phyloP scores from a whole-genome alignment of 92 coral and sea anemone genomes.

The Zoanthus sociatus region DNA sequence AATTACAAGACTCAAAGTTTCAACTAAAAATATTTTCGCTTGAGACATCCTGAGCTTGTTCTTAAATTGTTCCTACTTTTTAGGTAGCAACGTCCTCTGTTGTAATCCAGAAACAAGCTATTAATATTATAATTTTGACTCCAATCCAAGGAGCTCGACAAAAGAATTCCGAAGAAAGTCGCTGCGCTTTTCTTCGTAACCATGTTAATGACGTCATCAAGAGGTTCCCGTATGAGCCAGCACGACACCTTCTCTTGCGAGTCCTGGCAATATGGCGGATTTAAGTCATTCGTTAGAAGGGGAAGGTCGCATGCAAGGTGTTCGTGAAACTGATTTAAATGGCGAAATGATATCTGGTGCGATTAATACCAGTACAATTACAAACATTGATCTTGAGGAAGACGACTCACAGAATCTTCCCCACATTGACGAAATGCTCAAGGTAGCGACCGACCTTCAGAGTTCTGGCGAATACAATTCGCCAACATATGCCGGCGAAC shows the following conservation, averaged over 20 bases:
- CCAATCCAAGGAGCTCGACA: too few relatives aligned
- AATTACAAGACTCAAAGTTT: too few relatives aligned
- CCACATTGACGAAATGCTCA: conserved; percentile 98
- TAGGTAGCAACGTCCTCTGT: too few relatives aligned
- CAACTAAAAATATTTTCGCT: too few relatives aligned
- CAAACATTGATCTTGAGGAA: conserved; percentile 83
- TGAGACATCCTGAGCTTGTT: too few relatives aligned
- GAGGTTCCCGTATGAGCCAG: conserved; percentile 43
- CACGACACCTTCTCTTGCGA: conserved; percentile 34
- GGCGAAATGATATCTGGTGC: conserved; percentile 95
- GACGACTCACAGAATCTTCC: conserved; percentile 85
- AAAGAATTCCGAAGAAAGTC: too few relatives aligned
- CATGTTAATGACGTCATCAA: conserved; percentile 24
- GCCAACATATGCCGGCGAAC: conserved; percentile 70
- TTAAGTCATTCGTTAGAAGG: conserved; percentile 30
- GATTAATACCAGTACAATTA: conserved; percentile 87
- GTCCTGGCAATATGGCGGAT: conserved; percentile 70
- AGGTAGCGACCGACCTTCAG: conserved; percentile 98
- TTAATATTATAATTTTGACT: too few relatives aligned
- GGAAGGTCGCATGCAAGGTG: conserved; percentile 37
- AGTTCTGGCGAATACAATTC: conserved; percentile 63
- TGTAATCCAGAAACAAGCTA: too few relatives aligned
- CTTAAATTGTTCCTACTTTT: too few relatives aligned
- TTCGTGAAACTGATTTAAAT: conserved; percentile 97
- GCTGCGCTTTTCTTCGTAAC: background rate